Evolutionary conservation across 2,113 vertebrate species (phyloP).

Genomic region (Rhynchopsitta pachyrhyncha): DNA sequence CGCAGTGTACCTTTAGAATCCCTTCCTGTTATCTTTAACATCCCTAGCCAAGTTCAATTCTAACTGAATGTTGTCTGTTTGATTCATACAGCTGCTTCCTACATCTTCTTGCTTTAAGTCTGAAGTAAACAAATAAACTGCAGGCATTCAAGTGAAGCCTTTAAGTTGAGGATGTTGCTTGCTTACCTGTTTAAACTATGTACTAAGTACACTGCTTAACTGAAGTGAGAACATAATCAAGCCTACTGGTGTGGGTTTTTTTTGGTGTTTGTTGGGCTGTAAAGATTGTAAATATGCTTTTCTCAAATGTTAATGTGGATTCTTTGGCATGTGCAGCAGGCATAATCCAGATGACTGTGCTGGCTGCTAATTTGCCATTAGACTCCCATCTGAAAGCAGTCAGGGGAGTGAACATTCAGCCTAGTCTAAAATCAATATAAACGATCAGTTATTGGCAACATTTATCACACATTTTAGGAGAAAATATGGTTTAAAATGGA

Average conservation of each 20-base stretch:
- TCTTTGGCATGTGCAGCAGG: not conserved
- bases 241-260: not conserved
- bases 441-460: not conserved
- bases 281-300: not conserved
- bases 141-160: not conserved
- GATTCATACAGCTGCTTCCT: not conserved
- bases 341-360: not conserved
- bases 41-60: too few species aligned
- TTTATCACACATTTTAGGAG: not conserved
- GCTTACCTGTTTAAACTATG: not conserved
- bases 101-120: not conserved
- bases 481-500: not conserved
- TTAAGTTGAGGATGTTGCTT: not conserved
- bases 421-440: not conserved
- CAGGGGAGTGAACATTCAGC: not conserved
- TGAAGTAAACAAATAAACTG: not conserved
- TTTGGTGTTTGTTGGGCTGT: not conserved
- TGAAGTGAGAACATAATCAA: not conserved
- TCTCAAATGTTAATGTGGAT: not conserved
- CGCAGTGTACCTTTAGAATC: too few species aligned
- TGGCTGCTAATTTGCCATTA: not conserved
- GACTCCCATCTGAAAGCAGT: not conserved
- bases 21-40: too few species aligned
- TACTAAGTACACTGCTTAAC: not conserved
- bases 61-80: not conserved